A percentile compares a stretch with the other conserved stretches of the same genome.
phyloP scores from a whole-genome alignment of 1,140 invertebrate genomes.

The Pinna nobilis region DNA sequence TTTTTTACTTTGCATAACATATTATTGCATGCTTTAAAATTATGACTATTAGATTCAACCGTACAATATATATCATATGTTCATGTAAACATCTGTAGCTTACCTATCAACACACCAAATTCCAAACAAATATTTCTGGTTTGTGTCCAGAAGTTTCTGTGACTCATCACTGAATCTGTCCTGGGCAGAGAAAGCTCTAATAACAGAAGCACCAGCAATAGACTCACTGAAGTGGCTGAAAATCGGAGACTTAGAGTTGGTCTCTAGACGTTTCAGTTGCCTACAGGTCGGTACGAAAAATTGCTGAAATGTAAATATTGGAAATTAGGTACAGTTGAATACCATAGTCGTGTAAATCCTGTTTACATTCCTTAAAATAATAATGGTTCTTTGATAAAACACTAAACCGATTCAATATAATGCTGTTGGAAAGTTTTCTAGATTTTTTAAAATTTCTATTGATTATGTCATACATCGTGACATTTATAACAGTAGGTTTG shows the following conservation, averaged over 20 bases:
- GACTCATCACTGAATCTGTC: conserved; percentile 75
- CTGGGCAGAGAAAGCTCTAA: conserved; percentile 77
- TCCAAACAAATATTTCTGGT: conserved; percentile 64
- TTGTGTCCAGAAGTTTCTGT: conserved; percentile 69
- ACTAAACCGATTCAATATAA: too few relatives aligned
- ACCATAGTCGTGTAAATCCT: not conserved
- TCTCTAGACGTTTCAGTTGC: conserved; percentile 76
- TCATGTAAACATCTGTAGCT: too few relatives aligned
- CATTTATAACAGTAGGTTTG: too few relatives aligned
- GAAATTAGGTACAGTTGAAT: not conserved
- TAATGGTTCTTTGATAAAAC: too few relatives aligned
- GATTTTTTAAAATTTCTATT: too few relatives aligned
- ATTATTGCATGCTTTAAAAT: too few relatives aligned
- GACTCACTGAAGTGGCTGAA: conserved; percentile 77
- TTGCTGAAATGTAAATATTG: conserved; percentile 79
- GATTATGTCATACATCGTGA: too few relatives aligned
- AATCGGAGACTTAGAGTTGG: conserved; percentile 76
- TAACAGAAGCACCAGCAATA: conserved; percentile 76
- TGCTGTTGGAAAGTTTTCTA: too few relatives aligned
- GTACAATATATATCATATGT: too few relatives aligned
- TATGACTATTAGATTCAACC: too few relatives aligned
- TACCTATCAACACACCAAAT: conserved; percentile 61
- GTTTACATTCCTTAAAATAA: too few relatives aligned
- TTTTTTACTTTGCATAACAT: too few relatives aligned
- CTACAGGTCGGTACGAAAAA: conserved; percentile 90